Evolutionary conservation across 2,888 invertebrate species (phyloP), one percentile per base, ranked within the genome.

Genomic region (Brachyopa scutellaris): DNA sequence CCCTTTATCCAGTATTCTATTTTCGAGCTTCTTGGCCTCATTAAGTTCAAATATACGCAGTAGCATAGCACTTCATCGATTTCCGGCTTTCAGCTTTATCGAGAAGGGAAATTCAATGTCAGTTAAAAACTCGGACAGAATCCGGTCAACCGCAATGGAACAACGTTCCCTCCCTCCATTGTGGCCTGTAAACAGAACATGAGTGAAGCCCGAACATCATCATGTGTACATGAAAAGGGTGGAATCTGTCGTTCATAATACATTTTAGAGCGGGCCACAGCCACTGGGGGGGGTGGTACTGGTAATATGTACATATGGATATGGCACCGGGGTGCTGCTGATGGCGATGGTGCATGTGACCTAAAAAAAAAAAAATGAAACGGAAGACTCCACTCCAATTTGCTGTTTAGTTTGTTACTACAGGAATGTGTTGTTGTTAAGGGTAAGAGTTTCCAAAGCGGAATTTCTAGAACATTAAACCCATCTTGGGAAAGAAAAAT

Each of bases 61-160:
- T 26, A 13, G 11, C 31, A 45, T 19, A 33, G 29, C 21, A 8
- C 51, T 33, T 31, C 51, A 62, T 72, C 51, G 61, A 72, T 51
- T 72, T 72, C 61, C 72, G 72, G 40, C 29, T 51, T 40, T 51
- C 49, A 51, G 42, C 51, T 42, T 42, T 62, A 62, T 53, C 45
- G 31, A 33, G 26, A 36, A 42, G 36, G 45, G 72, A 72, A 62
- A 53, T 72, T 72, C 53, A 62, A 61, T 62, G 72, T 72, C 72
- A 72, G 62, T 72, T 72, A 49, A 61, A 51, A 72, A 62, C 53
- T 72, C 53, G 62, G 72, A 72, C 72, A 62, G 72, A 62, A 62
- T 62, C 61, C 72, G 72, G 72, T 53, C 72, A 42, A 72, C 72
- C 72, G 53, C 72, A 72, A 62, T 69, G 55, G 61, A 53, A 61